Evolutionary conservation across 2,113 vertebrate species (phyloP).

Genomic region (Hydrochoerus hydrochaeris): DNA sequence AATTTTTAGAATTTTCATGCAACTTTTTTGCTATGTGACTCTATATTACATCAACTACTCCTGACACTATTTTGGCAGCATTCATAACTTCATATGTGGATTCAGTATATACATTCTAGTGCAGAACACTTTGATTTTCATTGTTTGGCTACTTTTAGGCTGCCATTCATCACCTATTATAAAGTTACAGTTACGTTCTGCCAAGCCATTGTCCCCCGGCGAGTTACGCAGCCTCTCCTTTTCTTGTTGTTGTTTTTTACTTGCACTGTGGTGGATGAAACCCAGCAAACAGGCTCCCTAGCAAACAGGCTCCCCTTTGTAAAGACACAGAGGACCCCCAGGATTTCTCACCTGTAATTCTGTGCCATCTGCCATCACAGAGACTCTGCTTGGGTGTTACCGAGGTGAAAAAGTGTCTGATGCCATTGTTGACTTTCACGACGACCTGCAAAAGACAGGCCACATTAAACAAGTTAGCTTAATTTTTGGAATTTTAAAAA

Average conservation of each 20-base stretch:
- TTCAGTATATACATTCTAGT: background rate
- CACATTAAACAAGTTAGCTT: background rate
- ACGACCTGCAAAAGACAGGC: constrained; percentile 87
- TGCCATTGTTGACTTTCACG: constrained; percentile 92
- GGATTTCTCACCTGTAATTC: constrained; percentile 90
- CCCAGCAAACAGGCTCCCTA: background rate
- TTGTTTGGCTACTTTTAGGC: background rate
- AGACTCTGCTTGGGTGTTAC: constrained; percentile 90
- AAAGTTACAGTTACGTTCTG: background rate
- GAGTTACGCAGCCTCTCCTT: background rate
- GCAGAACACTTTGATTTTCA: background rate
- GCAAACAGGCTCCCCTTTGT: background rate
- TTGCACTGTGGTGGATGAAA: background rate
- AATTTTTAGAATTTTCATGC: background rate
- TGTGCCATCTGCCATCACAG: constrained; percentile 95
- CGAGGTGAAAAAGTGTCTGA: constrained; percentile 91
- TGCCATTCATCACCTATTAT: background rate
- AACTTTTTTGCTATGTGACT: background rate
- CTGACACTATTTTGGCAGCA: background rate
- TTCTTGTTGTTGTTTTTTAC: background rate
- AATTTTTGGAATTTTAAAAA: constrained; percentile 30
- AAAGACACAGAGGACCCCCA: background rate
- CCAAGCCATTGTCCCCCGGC: background rate
- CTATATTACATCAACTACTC: background rate
- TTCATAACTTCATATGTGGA: constrained; percentile 21